phyloP scores from a whole-genome alignment of 2,797 vertebrate genomes.

The Aythya fuligula region DNA sequence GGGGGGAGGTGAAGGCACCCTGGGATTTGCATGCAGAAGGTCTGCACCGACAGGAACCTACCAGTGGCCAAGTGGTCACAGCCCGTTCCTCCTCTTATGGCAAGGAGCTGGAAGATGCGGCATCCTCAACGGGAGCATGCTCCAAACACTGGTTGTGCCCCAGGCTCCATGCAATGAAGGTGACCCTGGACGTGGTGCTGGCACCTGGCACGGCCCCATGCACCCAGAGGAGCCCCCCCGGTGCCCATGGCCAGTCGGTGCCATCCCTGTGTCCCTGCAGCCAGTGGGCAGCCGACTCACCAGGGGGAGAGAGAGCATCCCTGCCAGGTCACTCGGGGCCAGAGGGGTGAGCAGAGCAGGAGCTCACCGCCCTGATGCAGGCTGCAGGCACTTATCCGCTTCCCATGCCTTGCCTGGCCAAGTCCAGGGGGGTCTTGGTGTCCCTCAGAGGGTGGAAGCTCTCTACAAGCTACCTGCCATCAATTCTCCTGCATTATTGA shows the following conservation, averaged over 20 bases:
- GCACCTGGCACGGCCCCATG: too few species aligned
- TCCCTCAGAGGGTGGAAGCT: not conserved
- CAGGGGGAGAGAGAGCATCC: not conserved
- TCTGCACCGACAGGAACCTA: not conserved
- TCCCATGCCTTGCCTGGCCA: not conserved
- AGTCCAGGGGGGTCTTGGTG: not conserved
- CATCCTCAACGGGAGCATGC: not conserved
- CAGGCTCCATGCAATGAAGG: not conserved
- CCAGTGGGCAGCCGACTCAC: not conserved
- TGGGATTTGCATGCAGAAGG: not conserved
- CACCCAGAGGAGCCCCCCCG: not conserved
- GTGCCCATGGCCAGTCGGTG: not conserved
- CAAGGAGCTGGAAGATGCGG: not conserved
- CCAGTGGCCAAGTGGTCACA: not conserved
- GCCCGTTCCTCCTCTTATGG: rapidly evolving
- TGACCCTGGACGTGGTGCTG: not conserved
- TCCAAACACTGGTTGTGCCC: not conserved
- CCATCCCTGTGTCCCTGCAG: not conserved
- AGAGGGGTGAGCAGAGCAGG: not conserved
- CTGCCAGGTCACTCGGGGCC: not conserved
- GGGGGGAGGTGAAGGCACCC: rapidly evolving
- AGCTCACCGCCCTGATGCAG: not conserved
- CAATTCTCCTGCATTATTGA: conserved; percentile 48
- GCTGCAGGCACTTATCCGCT: not conserved
- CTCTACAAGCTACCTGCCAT: not conserved